Percentiles rank a stretch among this genome's conserved stretches.
Evolutionary conservation across 2,113 vertebrate species (phyloP).

Genomic region (Promerops cafer): DNA sequence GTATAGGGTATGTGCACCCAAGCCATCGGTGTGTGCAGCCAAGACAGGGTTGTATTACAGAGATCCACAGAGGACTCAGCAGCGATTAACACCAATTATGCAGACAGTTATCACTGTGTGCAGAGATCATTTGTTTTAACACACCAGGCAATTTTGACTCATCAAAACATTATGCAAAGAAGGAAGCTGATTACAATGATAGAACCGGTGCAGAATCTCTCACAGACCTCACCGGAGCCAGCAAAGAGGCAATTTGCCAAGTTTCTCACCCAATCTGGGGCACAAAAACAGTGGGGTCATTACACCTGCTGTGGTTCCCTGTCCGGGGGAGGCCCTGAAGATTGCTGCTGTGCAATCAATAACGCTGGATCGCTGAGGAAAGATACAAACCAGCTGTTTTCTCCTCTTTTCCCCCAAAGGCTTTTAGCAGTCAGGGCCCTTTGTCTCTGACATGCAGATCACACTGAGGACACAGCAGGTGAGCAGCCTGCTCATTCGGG

Average conservation of each 20-base stretch:
- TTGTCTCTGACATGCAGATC: accelerated
- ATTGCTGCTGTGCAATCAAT: background rate
- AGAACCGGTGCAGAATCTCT: background rate
- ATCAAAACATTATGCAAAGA: background rate
- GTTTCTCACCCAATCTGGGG: background rate
- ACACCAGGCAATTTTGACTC: background rate
- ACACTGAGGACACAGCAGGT: background rate
- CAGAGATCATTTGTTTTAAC: background rate
- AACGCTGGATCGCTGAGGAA: background rate
- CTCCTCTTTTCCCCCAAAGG: background rate
- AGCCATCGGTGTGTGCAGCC: accelerated
- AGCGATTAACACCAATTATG: background rate
- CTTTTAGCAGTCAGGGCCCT: background rate
- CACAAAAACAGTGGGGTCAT: background rate
- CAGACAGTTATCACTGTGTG: background rate
- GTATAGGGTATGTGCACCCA: accelerated
- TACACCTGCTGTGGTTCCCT: background rate
- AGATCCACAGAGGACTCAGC: background rate
- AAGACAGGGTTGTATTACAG: accelerated
- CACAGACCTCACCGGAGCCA: background rate
- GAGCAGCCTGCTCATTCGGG: background rate
- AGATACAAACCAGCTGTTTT: accelerated
- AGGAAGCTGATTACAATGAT: background rate
- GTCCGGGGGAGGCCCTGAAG: too few relatives aligned
- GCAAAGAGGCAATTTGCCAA: background rate